phyloP scores from a whole-genome alignment of 2,888 invertebrate species.

The Polietes domitor region DNA sequence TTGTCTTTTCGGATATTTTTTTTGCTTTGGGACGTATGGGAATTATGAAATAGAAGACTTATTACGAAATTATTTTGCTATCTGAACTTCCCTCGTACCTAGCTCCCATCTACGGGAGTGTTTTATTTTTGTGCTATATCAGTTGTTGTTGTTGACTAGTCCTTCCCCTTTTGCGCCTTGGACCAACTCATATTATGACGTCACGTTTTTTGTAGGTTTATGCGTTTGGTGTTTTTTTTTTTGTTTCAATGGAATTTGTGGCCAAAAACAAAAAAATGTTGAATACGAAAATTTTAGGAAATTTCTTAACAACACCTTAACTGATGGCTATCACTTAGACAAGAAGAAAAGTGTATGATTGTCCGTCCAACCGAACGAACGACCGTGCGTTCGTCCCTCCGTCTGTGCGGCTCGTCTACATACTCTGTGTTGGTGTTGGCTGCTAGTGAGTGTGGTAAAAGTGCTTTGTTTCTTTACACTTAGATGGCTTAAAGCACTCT shows the following conservation, averaged over 20 bases:
- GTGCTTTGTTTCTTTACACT: conserved; percentile 24
- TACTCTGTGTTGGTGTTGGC: neutral
- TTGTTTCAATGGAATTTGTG: conserved; percentile 10
- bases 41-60: no score
- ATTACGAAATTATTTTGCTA: neutral
- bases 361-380: neutral
- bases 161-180: neutral
- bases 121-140: conserved; percentile 32
- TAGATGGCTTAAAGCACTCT: conserved; percentile 55
- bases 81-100: neutral
- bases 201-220: conserved; percentile 27
- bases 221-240: no score
- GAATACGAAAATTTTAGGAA: conserved; percentile 29
- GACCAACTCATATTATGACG: conserved; percentile 52
- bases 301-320: conserved; percentile 43
- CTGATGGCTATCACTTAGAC: conserved; percentile 47
- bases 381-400: neutral
- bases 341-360: neutral
- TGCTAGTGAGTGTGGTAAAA: conserved; percentile 22
- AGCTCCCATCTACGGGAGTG: neutral
- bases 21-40: no score
- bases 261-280: neutral
- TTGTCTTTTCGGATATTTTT: no score
- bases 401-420: no score
- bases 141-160: conserved; percentile 6